Conservation (phyloP, 2,888 invertebrate genomes). For the Tetropium fuscum region DNA sequence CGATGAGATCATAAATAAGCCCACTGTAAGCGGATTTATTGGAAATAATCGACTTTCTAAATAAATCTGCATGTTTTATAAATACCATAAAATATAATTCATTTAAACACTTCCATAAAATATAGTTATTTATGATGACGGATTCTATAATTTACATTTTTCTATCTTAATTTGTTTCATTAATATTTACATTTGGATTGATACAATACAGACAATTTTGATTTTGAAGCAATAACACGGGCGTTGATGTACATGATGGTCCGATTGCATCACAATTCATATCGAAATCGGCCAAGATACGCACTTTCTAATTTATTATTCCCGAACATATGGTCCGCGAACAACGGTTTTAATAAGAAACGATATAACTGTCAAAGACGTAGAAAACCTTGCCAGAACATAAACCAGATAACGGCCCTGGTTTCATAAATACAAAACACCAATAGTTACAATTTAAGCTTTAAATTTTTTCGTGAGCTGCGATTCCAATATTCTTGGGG, state of each 20-base stretch:
- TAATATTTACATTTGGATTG: conserved; percentile 45
- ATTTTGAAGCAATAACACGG: conserved; percentile 25
- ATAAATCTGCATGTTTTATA: conserved; percentile 55
- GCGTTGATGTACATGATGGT: conserved; percentile 15
- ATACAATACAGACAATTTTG: conserved; percentile 42
- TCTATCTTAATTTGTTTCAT: conserved; percentile 41
- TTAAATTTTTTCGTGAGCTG: too few relatives aligned
- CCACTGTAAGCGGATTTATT: conserved; percentile 51
- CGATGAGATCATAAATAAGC: conserved; percentile 56
- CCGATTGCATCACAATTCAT: conserved; percentile 12
- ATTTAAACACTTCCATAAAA: conserved; percentile 57
- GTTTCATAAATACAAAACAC: too few relatives aligned
- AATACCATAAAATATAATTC: conserved; percentile 58
- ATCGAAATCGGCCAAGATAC: not conserved
- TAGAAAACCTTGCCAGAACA: too few relatives aligned
- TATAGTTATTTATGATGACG: conserved; percentile 56
- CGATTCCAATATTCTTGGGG: too few relatives aligned
- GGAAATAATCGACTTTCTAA: conserved; percentile 54
- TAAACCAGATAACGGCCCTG: too few relatives aligned
- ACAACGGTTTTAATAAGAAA: too few relatives aligned
- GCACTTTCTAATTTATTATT: conserved; percentile 4
- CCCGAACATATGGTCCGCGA: not conserved
- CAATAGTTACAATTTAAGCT: too few relatives aligned
- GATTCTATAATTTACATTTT: conserved; percentile 48
- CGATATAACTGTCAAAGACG: too few relatives aligned